Percentiles rank a stretch among this genome's conserved stretches.
phyloP scores from a whole-genome alignment of 2,888 invertebrate genomes.

The Cecidostiba fungosa region DNA sequence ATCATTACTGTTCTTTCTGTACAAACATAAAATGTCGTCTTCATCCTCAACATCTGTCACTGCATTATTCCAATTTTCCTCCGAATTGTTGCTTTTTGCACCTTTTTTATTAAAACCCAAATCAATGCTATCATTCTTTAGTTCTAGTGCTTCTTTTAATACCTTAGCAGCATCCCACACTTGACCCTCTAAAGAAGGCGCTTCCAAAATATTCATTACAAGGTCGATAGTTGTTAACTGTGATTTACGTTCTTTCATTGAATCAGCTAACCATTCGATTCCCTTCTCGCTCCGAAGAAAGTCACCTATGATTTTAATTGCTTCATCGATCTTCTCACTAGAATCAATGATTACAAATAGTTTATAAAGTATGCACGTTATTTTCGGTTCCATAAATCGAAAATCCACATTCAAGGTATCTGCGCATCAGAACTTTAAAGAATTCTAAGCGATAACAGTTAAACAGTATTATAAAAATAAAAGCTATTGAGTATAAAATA shows the following conservation, averaged over 20 bases:
- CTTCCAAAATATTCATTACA: background rate
- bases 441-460: background rate
- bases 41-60: slow-evolving; percentile 61
- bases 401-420: too few relatives aligned
- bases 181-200: background rate
- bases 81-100: background rate
- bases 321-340: background rate
- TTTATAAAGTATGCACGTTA: too few relatives aligned
- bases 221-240: background rate
- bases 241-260: background rate
- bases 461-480: too few relatives aligned
- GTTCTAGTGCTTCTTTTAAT: background rate
- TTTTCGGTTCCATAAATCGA: too few relatives aligned
- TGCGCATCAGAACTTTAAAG: too few relatives aligned
- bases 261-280: background rate
- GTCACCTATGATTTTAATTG: background rate
- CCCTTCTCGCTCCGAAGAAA: background rate
- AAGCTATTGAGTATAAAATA: background rate
- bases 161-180: background rate
- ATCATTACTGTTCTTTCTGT: slow-evolving; percentile 63
- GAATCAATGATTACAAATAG: background rate
- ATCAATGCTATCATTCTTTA: background rate
- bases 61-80: slow-evolving; percentile 31
- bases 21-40: slow-evolving; percentile 68
- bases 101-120: too few relatives aligned